These are phyloP conservation scores for Caenorhabditis becei DNA, from an alignment of 2,888 invertebrate genomes.

Conservation along the genomic window DNA sequence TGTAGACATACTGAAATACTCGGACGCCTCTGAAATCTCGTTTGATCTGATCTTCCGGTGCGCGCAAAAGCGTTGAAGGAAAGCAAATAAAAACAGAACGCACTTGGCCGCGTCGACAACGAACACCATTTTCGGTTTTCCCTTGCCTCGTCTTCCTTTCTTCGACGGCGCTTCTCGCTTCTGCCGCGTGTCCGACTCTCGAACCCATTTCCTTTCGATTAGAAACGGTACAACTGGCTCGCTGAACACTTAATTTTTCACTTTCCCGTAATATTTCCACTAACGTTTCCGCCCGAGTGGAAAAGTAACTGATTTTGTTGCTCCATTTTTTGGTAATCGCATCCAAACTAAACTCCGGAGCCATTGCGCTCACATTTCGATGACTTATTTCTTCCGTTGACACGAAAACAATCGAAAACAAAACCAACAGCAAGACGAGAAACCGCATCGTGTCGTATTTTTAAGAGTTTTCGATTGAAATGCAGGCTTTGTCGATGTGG, in stretches of 20 bases:
- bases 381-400: neutral
- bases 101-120: neutral
- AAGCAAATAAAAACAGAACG: neutral
- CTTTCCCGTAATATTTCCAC: neutral
- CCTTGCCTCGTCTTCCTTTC: neutral
- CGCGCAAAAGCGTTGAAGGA: no score
- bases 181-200: neutral
- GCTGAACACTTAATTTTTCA: neutral
- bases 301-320: neutral
- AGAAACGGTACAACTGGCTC: neutral
- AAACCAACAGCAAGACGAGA: neutral
- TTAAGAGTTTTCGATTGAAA: neutral
- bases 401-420: neutral
- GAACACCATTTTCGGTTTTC: neutral
- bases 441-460: neutral
- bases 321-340: neutral
- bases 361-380: neutral
- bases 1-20: constrained; percentile 2
- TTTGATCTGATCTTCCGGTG: neutral
- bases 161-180: neutral
- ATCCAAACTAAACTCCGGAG: neutral
- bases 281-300: neutral
- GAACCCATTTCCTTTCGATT: neutral
- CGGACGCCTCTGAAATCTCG: neutral
- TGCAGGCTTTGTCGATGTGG: no score